A percentile compares a stretch with the other conserved stretches of the same genome.
These are phyloP conservation scores for Sus scrofa DNA, from an alignment of 2,113 vertebrate species.

Conservation along the genomic window T2T-Sscrofa CM000824.6:212670001-212670500, in stretches of 20 bases:
- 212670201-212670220: neutral
- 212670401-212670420: neutral
- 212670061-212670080: neutral
- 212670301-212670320: neutral
- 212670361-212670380: neutral
- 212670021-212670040: neutral
- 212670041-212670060: neutral
- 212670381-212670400: neutral
- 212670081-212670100: neutral
- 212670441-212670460: neutral
- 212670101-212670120: neutral
- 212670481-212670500: neutral
- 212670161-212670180: neutral
- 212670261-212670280: neutral
- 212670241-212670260: neutral
- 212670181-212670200: neutral
- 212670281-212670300: neutral
- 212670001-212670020: neutral
- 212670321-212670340: neutral
- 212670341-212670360: neutral
- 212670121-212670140: neutral
- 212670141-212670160: neutral
- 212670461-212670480: neutral
- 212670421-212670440: neutral
- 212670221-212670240: neutral